These are phyloP conservation scores for Reticulitermes lucifugus DNA, from an alignment of 2,888 invertebrate genomes.

Conservation along the genomic window DNA sequence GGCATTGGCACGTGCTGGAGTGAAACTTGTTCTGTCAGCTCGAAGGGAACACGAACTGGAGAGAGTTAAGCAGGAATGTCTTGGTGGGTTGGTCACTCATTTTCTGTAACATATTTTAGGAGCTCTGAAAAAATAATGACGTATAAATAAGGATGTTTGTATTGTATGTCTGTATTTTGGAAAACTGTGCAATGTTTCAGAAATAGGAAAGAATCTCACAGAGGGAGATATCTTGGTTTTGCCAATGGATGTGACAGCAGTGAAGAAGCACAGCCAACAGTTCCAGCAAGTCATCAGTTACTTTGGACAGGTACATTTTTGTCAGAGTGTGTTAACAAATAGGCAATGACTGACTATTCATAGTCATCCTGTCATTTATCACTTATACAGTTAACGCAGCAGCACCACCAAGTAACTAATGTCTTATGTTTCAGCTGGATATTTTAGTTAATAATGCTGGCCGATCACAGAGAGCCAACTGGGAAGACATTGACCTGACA, in stretches of 20 bases:
- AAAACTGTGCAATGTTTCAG: conserved; percentile 57
- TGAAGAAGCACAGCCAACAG: conserved; percentile 70
- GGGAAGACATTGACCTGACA: conserved; percentile 75
- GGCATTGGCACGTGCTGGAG: conserved; percentile 73
- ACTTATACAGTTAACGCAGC: too few relatives aligned
- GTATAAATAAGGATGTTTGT: too few relatives aligned
- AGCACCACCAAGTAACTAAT: background rate
- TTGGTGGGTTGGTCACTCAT: conserved; percentile 62
- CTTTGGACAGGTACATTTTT: conserved; percentile 69
- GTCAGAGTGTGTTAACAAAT: background rate
- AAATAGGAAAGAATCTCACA: conserved; percentile 60
- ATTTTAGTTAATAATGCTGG: conserved; percentile 87
- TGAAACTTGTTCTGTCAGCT: conserved; percentile 76
- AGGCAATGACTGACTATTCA: too few relatives aligned
- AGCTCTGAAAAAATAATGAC: too few relatives aligned
- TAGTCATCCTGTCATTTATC: too few relatives aligned
- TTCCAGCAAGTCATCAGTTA: conserved; percentile 73
- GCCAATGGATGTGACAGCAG: conserved; percentile 74
- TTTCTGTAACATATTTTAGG: too few relatives aligned
- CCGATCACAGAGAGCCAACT: conserved; percentile 78
- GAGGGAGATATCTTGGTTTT: conserved; percentile 75
- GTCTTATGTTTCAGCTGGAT: conserved; percentile 68
- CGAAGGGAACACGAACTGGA: conserved; percentile 73
- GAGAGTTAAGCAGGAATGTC: conserved; percentile 73
- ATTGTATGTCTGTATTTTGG: too few relatives aligned